Conservation (phyloP, 37 sponge, comb jelly and placozoan species). For the Spongilla lacustris region DNA sequence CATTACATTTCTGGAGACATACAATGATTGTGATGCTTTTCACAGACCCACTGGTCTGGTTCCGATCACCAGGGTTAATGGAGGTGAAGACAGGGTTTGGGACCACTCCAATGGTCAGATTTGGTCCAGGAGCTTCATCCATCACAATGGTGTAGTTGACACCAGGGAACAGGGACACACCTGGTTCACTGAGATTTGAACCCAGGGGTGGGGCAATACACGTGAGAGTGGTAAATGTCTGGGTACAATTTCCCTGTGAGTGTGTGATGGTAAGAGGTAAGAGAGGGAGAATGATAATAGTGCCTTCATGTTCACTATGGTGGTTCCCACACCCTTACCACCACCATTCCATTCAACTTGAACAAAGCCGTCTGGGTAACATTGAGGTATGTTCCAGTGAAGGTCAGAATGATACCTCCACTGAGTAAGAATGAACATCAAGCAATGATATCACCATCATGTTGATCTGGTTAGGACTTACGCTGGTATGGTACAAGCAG, state of each 20-base stretch:
- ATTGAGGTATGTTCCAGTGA: conserved; percentile 58
- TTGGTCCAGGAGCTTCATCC: conserved; percentile 38
- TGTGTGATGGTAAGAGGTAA: too few species aligned
- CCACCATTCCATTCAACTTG: background rate
- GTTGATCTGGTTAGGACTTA: conserved; percentile 17
- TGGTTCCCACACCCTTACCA: too few species aligned
- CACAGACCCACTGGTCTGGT: background rate
- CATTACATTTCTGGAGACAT: background rate
- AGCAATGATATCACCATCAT: background rate
- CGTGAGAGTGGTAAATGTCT: background rate
- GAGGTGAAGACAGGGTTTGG: background rate
- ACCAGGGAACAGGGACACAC: background rate
- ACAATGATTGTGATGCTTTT: background rate
- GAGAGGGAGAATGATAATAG: background rate
- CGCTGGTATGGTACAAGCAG: conserved; percentile 31
- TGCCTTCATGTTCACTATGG: too few species aligned
- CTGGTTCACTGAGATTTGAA: background rate
- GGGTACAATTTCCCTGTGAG: background rate
- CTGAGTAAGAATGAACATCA: conserved; percentile 12
- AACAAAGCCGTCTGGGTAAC: conserved; percentile 36
- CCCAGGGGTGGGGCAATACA: background rate
- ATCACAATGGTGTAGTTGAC: conserved; percentile 12
- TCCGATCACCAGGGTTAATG: background rate
- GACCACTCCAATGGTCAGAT: background rate
- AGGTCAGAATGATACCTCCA: conserved; percentile 53